Evolutionary conservation across 2,797 vertebrate species (phyloP).

Genomic region (Enteromius viviparus): DNA sequence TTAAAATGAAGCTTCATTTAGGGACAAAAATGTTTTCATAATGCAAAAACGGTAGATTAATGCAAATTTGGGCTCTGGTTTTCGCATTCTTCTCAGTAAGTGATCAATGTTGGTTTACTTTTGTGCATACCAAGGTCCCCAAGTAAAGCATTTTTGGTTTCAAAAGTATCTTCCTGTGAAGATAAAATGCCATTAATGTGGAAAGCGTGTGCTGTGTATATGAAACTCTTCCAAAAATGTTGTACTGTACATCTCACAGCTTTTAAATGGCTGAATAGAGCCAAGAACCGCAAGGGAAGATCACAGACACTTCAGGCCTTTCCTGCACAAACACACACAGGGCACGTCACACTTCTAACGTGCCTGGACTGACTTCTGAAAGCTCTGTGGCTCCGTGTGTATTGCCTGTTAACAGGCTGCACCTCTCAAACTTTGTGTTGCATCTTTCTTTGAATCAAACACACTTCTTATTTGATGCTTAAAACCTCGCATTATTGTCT

Average conservation of each 20-base stretch:
- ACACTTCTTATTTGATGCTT: not conserved
- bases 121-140: slow-evolving; percentile 3
- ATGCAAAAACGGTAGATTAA: not conserved
- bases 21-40: not conserved
- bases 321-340: slow-evolving; percentile 44
- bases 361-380: slow-evolving; percentile 47
- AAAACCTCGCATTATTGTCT: not conserved
- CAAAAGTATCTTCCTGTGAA: slow-evolving; percentile 2
- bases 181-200: slow-evolving; percentile 12
- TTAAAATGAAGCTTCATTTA: not conserved
- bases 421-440: slow-evolving; percentile 3
- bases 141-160: slow-evolving; percentile 3
- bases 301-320: slow-evolving; percentile 48
- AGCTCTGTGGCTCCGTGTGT: slow-evolving; percentile 3
- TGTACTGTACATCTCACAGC: slow-evolving; percentile 15
- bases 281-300: slow-evolving; percentile 45
- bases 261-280: slow-evolving; percentile 22
- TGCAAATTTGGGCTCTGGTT: not conserved
- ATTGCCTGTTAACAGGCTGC: slow-evolving; percentile 9
- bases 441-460: slow-evolving; percentile 17
- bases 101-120: not conserved
- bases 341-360: slow-evolving; percentile 25
- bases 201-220: slow-evolving; percentile 5
- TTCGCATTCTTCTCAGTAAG: not conserved
- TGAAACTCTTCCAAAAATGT: slow-evolving; percentile 22